A percentile compares a stretch with the other conserved stretches of the same genome.
These are phyloP conservation scores for Fissipunctia ypsillon DNA, from an alignment of 2,888 invertebrate species.

Conservation along the genomic window DNA sequence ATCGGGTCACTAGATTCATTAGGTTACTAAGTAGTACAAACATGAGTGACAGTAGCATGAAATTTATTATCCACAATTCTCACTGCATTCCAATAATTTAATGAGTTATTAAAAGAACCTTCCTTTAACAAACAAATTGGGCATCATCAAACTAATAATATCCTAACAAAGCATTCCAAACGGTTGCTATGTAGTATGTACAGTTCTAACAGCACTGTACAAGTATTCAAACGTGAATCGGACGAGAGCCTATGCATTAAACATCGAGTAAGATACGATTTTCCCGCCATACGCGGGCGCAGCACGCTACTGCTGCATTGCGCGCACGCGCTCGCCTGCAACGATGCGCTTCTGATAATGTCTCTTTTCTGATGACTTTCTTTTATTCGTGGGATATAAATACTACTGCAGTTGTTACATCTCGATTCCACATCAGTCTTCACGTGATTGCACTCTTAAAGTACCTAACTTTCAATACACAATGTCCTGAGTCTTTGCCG, in stretches of 20 bases:
- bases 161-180: conserved; percentile 50
- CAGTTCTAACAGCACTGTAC: conserved; percentile 74
- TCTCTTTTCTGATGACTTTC: conserved; percentile 82
- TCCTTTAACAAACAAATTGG: conserved; percentile 2
- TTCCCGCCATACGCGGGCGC: conserved; percentile 75
- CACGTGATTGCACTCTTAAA: background rate
- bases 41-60: background rate
- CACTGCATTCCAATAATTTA: background rate
- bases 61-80: background rate
- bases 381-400: conserved; percentile 71
- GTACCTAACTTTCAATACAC: background rate
- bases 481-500: conserved; percentile 1
- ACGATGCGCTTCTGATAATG: conserved; percentile 79
- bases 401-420: conserved; percentile 39
- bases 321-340: conserved; percentile 79
- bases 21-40: background rate
- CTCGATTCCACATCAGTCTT: conserved; percentile 24
- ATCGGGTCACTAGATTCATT: background rate
- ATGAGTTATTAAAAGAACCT: background rate
- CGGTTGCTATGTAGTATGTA: conserved; percentile 58
- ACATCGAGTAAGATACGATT: conserved; percentile 82
- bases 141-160: conserved; percentile 14
- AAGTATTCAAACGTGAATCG: conserved; percentile 61
- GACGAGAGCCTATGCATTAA: conserved; percentile 77
- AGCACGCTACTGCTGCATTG: conserved; percentile 81